A percentile compares a stretch with the other conserved stretches of the same genome.
phyloP scores from a whole-genome alignment of 2,888 invertebrate species.

The Myopa testacea region DNA sequence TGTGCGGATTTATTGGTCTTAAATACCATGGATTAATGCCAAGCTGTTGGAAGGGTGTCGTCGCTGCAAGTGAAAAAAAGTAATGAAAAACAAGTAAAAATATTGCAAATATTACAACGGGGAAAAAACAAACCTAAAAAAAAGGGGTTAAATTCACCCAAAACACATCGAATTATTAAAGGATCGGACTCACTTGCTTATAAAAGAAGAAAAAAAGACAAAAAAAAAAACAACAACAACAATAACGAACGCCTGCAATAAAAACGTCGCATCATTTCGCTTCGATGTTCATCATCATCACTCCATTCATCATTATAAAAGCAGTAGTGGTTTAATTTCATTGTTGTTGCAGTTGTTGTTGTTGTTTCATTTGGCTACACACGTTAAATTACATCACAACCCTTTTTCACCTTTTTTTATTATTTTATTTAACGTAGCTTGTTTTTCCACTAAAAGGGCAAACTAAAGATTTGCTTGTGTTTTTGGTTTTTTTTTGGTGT shows the following conservation, averaged over 20 bases:
- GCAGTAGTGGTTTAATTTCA: no score
- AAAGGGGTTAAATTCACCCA: constrained; percentile 34
- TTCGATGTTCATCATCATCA: constrained; percentile 57
- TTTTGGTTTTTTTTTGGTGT: not conserved
- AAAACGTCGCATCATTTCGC: constrained; percentile 31
- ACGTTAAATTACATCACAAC: not conserved
- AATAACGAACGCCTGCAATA: constrained; percentile 35
- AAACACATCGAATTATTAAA: constrained; percentile 1
- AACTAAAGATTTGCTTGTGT: not conserved
- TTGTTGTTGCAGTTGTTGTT: not conserved
- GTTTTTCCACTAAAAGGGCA: constrained; percentile 5
- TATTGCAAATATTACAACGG: not conserved
- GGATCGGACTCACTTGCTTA: not conserved
- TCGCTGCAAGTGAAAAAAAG: constrained; percentile 45
- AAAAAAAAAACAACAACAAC: constrained; percentile 16
- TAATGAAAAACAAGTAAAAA: constrained; percentile 24
- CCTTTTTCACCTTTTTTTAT: no score
- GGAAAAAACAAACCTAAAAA: constrained; percentile 2
- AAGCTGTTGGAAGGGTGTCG: constrained; percentile 43
- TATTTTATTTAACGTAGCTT: not conserved
- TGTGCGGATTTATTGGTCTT: constrained; percentile 50
- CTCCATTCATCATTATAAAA: constrained; percentile 47
- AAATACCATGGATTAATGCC: constrained; percentile 57
- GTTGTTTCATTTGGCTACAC: not conserved
- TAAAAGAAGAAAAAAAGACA: not conserved